A percentile compares a stretch with the other conserved stretches of the same genome.
Evolutionary conservation across 2,888 invertebrate genomes (phyloP).

Genomic region (Dryomyza anilis): DNA sequence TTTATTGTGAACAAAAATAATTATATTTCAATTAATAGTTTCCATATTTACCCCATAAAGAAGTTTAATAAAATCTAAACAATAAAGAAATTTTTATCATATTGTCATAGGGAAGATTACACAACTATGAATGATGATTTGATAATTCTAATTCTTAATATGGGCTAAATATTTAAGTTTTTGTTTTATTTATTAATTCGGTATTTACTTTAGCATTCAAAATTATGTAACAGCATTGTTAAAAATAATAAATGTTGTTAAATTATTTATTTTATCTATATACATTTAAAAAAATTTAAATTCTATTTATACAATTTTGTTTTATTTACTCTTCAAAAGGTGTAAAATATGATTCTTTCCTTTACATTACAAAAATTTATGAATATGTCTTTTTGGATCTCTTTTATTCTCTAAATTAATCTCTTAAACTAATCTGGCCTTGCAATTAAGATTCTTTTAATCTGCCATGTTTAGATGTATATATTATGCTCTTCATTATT

Average conservation of each 20-base stretch:
- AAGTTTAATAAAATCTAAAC: no score
- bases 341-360: conserved; percentile 1
- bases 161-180: neutral
- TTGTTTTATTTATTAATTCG: conserved; percentile 14
- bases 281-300: neutral
- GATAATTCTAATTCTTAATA: neutral
- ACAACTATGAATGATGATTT: neutral
- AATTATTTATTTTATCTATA: neutral
- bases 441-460: no score
- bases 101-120: no score
- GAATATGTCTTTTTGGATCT: conserved; percentile 61
- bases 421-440: no score
- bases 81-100: no score
- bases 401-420: conserved; percentile 42
- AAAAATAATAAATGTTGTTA: no score
- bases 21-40: no score
- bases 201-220: neutral
- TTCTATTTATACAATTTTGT: neutral
- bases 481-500: no score
- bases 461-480: no score
- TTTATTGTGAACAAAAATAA: no score
- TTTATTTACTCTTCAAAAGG: neutral
- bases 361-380: conserved; percentile 28
- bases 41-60: no score
- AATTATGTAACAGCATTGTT: neutral